Conservation (phyloP, 2,113 vertebrate species). For the Beaufortia kweichowensis region DNA sequence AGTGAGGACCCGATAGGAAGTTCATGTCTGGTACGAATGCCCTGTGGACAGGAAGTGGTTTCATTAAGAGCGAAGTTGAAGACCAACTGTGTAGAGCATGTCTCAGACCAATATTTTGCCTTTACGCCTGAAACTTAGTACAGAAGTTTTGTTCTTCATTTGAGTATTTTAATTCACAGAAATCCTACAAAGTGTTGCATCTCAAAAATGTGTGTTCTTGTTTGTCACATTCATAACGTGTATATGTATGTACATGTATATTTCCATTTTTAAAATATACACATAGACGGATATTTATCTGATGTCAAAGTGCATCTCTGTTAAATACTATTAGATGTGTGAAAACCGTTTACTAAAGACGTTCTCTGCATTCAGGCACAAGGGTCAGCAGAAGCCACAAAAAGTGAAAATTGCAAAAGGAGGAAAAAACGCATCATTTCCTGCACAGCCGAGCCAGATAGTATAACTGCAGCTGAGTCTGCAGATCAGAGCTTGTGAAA, state of each 20-base stretch:
- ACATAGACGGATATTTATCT: no score
- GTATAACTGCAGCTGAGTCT: conserved; percentile 53
- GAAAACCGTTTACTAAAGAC: no score
- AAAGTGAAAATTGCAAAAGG: neutral
- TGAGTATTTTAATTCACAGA: no score
- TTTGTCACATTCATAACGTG: no score
- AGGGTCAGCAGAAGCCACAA: neutral
- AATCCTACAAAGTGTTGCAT: no score
- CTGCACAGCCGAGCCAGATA: conserved; percentile 59
- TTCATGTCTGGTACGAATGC: neutral
- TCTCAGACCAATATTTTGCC: neutral
- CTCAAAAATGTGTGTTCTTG: no score
- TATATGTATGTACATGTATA: no score
- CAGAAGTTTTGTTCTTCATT: neutral
- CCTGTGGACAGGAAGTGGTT: conserved; percentile 32
- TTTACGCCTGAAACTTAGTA: neutral
- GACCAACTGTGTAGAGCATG: neutral
- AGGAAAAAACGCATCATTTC: conserved; percentile 35
- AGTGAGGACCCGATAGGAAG: conserved; percentile 26
- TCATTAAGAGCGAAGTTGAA: conserved; percentile 1
- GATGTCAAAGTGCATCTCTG: no score
- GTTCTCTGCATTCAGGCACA: no score
- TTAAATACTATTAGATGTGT: neutral
- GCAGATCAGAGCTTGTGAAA: conserved; percentile 28
- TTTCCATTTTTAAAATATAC: no score